These are phyloP conservation scores for Phaetusa simplex DNA, from an alignment of 2,113 vertebrate genomes.

Conservation along the genomic window DNA sequence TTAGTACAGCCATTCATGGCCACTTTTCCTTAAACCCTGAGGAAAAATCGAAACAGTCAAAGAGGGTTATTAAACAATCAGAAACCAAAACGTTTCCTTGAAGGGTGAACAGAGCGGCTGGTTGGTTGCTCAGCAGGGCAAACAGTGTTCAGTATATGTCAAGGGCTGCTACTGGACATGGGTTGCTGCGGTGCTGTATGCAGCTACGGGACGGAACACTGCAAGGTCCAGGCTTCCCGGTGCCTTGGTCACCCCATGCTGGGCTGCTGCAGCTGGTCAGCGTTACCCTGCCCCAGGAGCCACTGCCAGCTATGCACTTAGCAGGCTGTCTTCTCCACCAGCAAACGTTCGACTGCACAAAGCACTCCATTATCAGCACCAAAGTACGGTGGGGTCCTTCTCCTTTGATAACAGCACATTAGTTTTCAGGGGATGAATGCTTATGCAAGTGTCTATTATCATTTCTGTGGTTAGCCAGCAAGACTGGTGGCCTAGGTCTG, in stretches of 20 bases:
- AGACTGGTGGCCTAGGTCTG: not conserved
- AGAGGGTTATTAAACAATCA: not conserved
- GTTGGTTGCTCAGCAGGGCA: not conserved
- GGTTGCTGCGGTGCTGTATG: not conserved
- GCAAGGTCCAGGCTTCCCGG: accelerated
- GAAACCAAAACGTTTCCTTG: not conserved
- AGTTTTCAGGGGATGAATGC: not conserved
- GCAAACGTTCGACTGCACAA: not conserved
- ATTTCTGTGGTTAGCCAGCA: not conserved
- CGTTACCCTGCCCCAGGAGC: not conserved
- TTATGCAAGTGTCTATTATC: accelerated
- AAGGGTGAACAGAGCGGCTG: not conserved
- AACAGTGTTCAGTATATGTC: not conserved
- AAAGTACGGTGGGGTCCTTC: not conserved
- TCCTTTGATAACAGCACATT: not conserved
- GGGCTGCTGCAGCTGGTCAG: not conserved
- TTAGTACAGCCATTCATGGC: not conserved
- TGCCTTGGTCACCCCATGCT: not conserved
- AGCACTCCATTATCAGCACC: not conserved
- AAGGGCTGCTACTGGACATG: not conserved
- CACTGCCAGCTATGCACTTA: accelerated
- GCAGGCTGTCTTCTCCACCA: not conserved
- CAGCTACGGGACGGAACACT: accelerated
- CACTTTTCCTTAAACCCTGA: not conserved
- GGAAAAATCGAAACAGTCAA: not conserved